These are phyloP conservation scores for Clusia tigrina DNA, from an alignment of 2,888 invertebrate species.

Conservation along the genomic window DNA sequence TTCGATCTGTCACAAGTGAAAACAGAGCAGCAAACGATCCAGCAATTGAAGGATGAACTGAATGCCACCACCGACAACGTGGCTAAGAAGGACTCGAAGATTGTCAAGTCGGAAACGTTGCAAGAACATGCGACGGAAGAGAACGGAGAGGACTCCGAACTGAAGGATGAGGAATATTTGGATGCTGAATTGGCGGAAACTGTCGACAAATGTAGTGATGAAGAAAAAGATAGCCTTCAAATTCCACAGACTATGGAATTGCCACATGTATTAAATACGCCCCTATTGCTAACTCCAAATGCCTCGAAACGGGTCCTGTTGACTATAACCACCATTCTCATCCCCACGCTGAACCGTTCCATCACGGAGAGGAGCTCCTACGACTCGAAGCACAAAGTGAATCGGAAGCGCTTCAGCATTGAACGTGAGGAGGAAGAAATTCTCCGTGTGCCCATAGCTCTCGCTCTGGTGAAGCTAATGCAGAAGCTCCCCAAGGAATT, in stretches of 20 bases:
- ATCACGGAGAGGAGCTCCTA: constrained; percentile 75
- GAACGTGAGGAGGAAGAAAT: constrained; percentile 92
- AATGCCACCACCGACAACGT: constrained; percentile 40
- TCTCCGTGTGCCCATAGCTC: constrained; percentile 87
- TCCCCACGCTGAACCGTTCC: constrained; percentile 81
- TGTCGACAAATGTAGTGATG: no score
- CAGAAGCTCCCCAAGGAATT: constrained; percentile 83
- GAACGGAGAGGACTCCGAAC: constrained; percentile 34
- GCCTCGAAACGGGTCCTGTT: constrained; percentile 80
- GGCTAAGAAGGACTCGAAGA: constrained; percentile 58
- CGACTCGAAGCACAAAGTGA: constrained; percentile 81
- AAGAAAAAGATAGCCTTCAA: constrained; percentile 10
- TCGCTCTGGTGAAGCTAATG: constrained; percentile 90
- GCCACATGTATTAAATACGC: constrained; percentile 52
- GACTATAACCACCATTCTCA: constrained; percentile 73
- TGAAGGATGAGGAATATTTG: constrained; percentile 55
- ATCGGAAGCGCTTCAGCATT: constrained; percentile 72
- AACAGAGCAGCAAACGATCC: constrained; percentile 42
- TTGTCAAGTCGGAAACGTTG: constrained; percentile 39
- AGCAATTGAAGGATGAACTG: constrained; percentile 46
- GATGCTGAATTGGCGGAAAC: constrained; percentile 14
- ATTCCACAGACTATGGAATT: constrained; percentile 33
- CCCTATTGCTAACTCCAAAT: constrained; percentile 71
- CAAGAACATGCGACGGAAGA: constrained; percentile 34
- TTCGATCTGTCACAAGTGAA: constrained; percentile 80